Conservation (phyloP, 2,888 invertebrate species). For the Anarsia innoxiella region DNA sequence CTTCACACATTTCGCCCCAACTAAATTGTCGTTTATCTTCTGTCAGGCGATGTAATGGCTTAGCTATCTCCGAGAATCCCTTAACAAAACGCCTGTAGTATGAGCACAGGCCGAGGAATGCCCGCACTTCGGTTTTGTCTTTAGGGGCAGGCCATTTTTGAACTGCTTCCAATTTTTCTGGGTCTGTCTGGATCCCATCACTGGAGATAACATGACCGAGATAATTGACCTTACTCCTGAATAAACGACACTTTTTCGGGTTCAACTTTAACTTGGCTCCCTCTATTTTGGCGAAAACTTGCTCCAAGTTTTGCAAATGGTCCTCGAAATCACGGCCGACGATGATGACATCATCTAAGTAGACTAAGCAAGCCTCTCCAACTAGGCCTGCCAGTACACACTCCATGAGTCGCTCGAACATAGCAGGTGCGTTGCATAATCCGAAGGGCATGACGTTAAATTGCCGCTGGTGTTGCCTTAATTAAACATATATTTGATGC, state of each 20-base stretch:
- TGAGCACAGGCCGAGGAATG: constrained; percentile 4
- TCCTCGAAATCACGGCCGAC: not conserved
- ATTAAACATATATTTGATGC: too few species aligned
- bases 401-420: constrained; percentile 21
- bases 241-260: not conserved
- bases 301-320: not conserved
- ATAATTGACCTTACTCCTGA: not conserved
- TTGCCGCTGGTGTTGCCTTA: too few species aligned
- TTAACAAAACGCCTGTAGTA: constrained; percentile 14
- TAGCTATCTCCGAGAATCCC: not conserved
- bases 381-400: not conserved
- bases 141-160: constrained; percentile 3
- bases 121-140: constrained; percentile 6
- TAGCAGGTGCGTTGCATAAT: constrained; percentile 12
- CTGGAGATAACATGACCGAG: not conserved
- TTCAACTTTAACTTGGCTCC: not conserved
- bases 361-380: not conserved
- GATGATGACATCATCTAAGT: not conserved
- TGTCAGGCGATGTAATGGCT: not conserved
- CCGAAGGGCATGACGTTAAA: constrained; percentile 24
- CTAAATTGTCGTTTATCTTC: not conserved
- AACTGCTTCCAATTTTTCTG: not conserved
- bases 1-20: not conserved
- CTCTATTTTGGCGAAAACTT: not conserved
- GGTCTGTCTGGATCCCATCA: not conserved